Base-by-base conservation (phyloP, 2,113 vertebrate species). In the Gila orcuttii region DNA sequence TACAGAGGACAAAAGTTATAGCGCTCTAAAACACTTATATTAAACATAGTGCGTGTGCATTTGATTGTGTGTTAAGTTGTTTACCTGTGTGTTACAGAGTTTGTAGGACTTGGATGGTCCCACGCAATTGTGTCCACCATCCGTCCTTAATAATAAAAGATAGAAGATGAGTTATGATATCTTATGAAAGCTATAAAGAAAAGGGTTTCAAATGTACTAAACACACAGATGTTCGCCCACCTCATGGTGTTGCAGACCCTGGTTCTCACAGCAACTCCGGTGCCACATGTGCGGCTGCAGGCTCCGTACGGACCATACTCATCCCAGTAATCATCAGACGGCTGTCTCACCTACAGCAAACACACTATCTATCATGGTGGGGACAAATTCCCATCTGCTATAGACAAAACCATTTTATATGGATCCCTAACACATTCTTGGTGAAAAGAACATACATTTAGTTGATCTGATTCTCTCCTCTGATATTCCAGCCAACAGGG, bases 61-160 rank as follows among this genome's bases (percentile, higher is more conserved):
- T 8, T 59, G 64, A 68, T 23, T 23, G 3, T 12, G 59, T 47
- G 21, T 36, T 13, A 50, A 76, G n/a, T 89, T 88, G 31, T 23
- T 15, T 89, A 94, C 94, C 12, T 93, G 90, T 78, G 88, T 91
- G 68, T 93, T 96, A 89, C 97, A 98, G 13, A 93, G 94, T 17
- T 62, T 93, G 90, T 96, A 96, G 60, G 93, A 96, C 86, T 92
- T 96, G 36, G 92, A 80, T 3, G 96, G 95, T 80, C 97, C 97
- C 87, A 95, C 64, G 47, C 97, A 99, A 93, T 93, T 94, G 78
- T 95, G 91, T 82, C 95, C 92, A 83, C 94, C 95, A 86, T 97
- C 97, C 91, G 92, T 94, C 94, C 97, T 98, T 90, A 55, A 90
- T 89, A 83, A 87, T 3, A 77, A 77, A 79, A 52, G 82, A 62